A percentile compares a stretch with the other conserved stretches of the same genome.
phyloP scores from a whole-genome alignment of 2,888 invertebrate genomes.

The Acanthosepion lycidas region DNA sequence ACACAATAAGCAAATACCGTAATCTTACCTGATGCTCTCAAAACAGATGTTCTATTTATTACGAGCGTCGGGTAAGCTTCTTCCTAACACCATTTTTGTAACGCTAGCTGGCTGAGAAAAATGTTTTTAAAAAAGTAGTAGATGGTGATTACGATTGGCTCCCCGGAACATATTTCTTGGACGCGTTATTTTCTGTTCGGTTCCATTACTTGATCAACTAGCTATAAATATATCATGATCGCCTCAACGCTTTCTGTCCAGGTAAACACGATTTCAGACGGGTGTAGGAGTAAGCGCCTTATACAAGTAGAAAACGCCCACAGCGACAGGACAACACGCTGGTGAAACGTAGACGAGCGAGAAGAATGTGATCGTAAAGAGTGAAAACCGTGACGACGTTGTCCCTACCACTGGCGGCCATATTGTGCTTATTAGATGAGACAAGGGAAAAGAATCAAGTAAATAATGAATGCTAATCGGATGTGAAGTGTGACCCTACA shows the following conservation, averaged over 20 bases:
- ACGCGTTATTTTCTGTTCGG: neutral
- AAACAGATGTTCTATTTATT: conserved; percentile 11
- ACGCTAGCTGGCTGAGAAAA: neutral
- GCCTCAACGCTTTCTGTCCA: neutral
- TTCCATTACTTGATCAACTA: neutral
- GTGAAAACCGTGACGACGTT: neutral
- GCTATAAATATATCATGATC: conserved; percentile 13
- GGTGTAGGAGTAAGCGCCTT: neutral
- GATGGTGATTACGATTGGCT: neutral
- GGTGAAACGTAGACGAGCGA: neutral
- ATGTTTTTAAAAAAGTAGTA: neutral
- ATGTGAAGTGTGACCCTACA: neutral
- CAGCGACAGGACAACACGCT: neutral
- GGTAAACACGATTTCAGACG: neutral
- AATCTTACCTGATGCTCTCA: neutral
- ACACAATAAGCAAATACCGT: neutral
- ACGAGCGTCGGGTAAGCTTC: conserved; percentile 33
- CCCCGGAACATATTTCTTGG: neutral
- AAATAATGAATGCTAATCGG: neutral
- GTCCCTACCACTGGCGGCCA: neutral
- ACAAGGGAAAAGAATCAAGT: neutral
- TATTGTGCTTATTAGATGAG: conserved; percentile 16
- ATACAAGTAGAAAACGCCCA: neutral
- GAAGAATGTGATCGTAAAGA: neutral
- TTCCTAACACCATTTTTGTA: neutral